Evolutionary conservation across 2,888 invertebrate genomes (phyloP).

Genomic region (Caenorhabditis macrosperma): DNA sequence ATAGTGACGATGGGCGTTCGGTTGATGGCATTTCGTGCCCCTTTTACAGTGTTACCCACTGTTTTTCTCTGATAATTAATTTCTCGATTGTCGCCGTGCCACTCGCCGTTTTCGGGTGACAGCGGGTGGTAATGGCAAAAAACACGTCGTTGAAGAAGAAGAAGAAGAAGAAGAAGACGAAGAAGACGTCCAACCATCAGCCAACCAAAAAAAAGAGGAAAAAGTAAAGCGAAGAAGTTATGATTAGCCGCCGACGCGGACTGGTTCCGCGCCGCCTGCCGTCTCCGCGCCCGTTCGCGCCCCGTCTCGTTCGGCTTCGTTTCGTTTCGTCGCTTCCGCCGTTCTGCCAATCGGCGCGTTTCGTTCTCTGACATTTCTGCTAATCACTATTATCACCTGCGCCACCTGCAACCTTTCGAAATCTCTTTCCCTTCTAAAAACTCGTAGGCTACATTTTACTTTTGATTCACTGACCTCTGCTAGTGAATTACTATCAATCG

Average conservation of each 20-base stretch:
- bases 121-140: conserved; percentile 1
- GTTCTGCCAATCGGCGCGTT: background rate
- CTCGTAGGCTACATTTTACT: conserved; percentile 15
- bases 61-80: conserved; percentile 6
- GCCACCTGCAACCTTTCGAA: background rate
- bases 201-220: no score
- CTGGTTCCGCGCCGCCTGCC: conserved; percentile 39
- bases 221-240: conserved; percentile 34
- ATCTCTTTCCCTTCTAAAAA: no score
- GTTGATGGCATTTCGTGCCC: no score
- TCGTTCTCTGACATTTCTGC: background rate
- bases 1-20: no score
- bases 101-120: background rate
- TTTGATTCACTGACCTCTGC: background rate
- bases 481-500: no score
- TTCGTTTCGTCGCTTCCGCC: background rate
- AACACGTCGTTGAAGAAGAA: conserved; percentile 20
- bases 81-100: background rate
- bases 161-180: conserved; percentile 14
- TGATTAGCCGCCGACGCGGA: conserved; percentile 37
- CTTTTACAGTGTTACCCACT: no score
- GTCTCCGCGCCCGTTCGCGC: conserved; percentile 10
- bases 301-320: background rate
- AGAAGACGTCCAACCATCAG: no score
- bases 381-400: no score